phyloP scores from a whole-genome alignment of 1,140 invertebrate species.

The Steinernema khuongi region DNA sequence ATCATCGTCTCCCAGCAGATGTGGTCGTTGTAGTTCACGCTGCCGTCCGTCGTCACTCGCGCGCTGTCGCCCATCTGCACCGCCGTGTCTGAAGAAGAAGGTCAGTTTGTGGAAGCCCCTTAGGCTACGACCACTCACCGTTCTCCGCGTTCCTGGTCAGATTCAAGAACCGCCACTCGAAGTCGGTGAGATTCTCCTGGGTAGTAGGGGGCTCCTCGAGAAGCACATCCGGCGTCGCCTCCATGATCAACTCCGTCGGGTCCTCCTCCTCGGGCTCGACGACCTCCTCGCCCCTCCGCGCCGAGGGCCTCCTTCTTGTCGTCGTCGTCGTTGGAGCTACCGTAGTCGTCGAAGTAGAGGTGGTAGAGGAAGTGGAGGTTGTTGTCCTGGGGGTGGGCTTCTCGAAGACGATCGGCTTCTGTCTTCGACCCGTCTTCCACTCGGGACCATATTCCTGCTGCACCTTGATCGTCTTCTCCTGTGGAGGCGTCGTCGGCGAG shows the following conservation, averaged over 20 bases:
- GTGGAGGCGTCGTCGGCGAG: slow-evolving; percentile 22
- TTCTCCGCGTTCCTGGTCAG: slow-evolving; percentile 12
- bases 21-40: slow-evolving; percentile 18
- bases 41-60: not conserved
- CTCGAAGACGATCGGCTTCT: slow-evolving; percentile 52
- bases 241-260: slow-evolving; percentile 16
- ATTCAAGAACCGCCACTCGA: slow-evolving; percentile 27
- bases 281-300: slow-evolving; percentile 30
- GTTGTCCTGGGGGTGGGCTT: slow-evolving; percentile 47
- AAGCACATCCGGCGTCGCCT: not conserved
- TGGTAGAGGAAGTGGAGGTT: slow-evolving; percentile 33
- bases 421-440: not conserved
- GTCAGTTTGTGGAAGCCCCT: slow-evolving; percentile 23
- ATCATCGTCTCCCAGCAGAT: slow-evolving; percentile 97
- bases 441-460: slow-evolving; percentile 14
- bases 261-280: slow-evolving; percentile 16
- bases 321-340: slow-evolving; percentile 3
- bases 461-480: slow-evolving; percentile 10
- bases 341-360: slow-evolving; percentile 36
- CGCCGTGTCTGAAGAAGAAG: slow-evolving; percentile 36
- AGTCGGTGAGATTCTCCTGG: slow-evolving; percentile 3
- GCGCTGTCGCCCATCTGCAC: slow-evolving; percentile 27
- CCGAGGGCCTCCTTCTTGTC: slow-evolving; percentile 4
- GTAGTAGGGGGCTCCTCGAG: not conserved
- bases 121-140: not conserved